phyloP scores from a whole-genome alignment of 1,140 invertebrate genomes.

The Bacillus rossius region DNA sequence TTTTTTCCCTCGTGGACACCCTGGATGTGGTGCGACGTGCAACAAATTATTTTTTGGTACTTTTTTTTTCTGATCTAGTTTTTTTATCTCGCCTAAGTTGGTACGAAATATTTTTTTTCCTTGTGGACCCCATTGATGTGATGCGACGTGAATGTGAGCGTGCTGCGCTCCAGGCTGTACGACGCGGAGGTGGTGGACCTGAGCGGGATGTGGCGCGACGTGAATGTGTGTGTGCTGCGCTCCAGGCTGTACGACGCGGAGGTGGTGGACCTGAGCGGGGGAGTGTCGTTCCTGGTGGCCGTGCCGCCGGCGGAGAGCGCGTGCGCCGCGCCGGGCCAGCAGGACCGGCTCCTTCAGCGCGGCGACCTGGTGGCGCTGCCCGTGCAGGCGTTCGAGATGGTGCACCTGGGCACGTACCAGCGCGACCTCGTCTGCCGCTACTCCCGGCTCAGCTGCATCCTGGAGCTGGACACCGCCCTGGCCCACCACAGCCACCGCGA shows the following conservation, averaged over 20 bases:
- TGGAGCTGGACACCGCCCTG: constrained; percentile 87
- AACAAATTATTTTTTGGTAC: too few relatives aligned
- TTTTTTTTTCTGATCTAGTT: too few relatives aligned
- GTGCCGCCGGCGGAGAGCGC: constrained; percentile 86
- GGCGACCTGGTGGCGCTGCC: constrained; percentile 79
- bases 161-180: constrained; percentile 76
- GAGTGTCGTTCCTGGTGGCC: constrained; percentile 85
- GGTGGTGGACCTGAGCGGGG: constrained; percentile 81
- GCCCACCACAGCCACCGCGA: constrained; percentile 89
- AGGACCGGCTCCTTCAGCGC: constrained; percentile 70
- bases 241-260: constrained; percentile 80
- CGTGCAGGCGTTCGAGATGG: constrained; percentile 90
- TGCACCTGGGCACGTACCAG: constrained; percentile 88
- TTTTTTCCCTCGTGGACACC: too few relatives aligned
- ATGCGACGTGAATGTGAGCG: too few relatives aligned
- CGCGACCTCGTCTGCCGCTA: constrained; percentile 82
- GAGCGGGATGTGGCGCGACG: too few relatives aligned
- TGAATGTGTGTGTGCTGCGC: background rate
- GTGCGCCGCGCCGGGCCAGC: constrained; percentile 84
- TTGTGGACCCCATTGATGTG: too few relatives aligned
- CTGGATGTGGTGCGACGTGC: too few relatives aligned
- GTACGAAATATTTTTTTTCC: too few relatives aligned
- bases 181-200: constrained; percentile 90
- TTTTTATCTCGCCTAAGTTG: too few relatives aligned
- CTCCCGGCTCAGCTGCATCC: constrained; percentile 81